Conservation (phyloP, 2,113 vertebrate species). For the Xyrauchen texanus region DNA sequence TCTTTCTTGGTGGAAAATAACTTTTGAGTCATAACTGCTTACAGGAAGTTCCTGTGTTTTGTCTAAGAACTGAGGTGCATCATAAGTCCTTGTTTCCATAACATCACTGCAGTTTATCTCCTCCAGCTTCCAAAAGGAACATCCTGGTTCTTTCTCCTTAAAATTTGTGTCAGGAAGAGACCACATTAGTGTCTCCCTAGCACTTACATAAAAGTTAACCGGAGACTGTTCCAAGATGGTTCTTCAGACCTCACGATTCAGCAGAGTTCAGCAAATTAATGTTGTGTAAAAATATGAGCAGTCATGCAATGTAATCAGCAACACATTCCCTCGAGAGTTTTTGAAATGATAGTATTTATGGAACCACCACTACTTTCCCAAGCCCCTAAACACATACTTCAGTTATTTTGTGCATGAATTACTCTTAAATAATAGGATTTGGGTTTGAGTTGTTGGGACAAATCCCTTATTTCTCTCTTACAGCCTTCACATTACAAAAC, state of each 20-base stretch:
- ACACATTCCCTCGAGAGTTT: not conserved
- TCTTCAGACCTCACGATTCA: not conserved
- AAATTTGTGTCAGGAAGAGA: not conserved
- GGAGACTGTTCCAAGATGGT: not conserved
- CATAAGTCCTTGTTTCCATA: conserved; percentile 4
- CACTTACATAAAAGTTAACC: not conserved
- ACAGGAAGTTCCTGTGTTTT: conserved; percentile 31
- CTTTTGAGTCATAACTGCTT: not conserved
- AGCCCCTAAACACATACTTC: not conserved
- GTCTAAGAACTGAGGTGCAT: conserved; percentile 2
- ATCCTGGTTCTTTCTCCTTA: not conserved
- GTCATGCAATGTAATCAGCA: not conserved
- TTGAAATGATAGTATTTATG: not conserved
- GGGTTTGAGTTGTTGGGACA: not conserved
- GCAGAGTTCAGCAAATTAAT: not conserved
- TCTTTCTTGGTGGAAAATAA: not conserved
- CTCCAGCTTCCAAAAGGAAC: not conserved
- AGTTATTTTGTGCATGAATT: not conserved
- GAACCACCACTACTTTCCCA: too few relatives aligned
- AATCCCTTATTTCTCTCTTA: not conserved
- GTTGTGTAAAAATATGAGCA: not conserved
- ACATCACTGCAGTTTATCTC: conserved; percentile 20
- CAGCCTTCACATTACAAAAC: not conserved
- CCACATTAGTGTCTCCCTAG: not conserved
- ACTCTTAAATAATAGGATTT: conserved; percentile 22